Percentiles rank a stretch among this genome's conserved stretches.
Evolutionary conservation across 2,113 vertebrate species (phyloP).

Genomic region (Aphelocoma coerulescens): DNA sequence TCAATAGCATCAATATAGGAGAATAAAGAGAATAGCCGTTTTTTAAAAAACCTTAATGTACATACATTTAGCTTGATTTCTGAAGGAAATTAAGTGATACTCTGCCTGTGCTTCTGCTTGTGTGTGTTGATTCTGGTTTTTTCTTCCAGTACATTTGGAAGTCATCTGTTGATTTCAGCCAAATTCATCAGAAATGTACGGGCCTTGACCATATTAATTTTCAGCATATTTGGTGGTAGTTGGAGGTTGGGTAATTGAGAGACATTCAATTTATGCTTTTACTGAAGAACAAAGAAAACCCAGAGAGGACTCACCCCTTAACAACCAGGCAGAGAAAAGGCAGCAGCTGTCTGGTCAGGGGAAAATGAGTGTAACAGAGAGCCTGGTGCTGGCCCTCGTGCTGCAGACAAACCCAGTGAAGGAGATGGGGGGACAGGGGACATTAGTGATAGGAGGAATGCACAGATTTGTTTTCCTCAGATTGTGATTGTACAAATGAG

Average conservation of each 20-base stretch:
- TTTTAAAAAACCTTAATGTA: neutral
- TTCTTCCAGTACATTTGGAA: neutral
- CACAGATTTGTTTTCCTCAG: neutral
- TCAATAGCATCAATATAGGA: neutral
- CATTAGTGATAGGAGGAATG: neutral
- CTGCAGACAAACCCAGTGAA: neutral
- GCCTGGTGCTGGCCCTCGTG: accelerated
- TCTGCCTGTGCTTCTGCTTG: neutral
- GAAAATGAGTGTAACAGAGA: neutral
- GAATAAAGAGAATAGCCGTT: neutral
- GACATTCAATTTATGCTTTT: neutral
- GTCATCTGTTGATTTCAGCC: neutral
- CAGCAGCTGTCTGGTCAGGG: neutral
- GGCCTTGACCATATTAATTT: neutral
- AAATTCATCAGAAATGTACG: neutral
- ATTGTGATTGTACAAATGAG: neutral
- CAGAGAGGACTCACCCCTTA: neutral
- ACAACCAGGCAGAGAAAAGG: neutral
- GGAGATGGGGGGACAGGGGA: neutral
- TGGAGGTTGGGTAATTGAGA: neutral
- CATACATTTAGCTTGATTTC: neutral
- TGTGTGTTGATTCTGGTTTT: neutral
- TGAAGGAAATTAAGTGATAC: neutral
- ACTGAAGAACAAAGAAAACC: neutral
- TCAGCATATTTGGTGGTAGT: neutral